These are phyloP conservation scores for Microplitis manilae DNA, from an alignment of 2,888 invertebrate genomes.

Conservation along the genomic window DNA sequence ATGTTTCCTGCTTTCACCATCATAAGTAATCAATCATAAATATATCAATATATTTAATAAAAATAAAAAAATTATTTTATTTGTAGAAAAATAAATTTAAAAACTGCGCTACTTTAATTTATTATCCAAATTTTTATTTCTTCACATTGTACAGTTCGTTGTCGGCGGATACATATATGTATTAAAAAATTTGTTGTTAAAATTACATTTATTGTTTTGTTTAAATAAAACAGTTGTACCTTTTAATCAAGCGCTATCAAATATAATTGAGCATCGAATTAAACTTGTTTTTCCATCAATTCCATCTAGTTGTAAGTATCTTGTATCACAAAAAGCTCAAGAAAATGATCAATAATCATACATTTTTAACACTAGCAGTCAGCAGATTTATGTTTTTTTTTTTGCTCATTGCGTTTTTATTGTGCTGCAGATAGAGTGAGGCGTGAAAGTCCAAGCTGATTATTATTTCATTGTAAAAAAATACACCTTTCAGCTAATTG, in stretches of 20 bases:
- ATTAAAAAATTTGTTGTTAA: conserved; percentile 3
- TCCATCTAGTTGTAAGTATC: background rate
- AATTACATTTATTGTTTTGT: background rate
- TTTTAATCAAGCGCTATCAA: background rate
- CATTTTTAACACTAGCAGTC: background rate
- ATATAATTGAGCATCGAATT: background rate
- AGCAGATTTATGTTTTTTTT: background rate
- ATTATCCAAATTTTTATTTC: conserved; percentile 7
- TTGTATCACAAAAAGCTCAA: background rate
- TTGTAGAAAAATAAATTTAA: conserved; percentile 1
- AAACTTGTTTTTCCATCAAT: background rate
- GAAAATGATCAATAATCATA: background rate
- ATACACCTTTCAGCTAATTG: background rate
- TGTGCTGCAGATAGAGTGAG: background rate
- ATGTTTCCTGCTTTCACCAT: too few relatives aligned
- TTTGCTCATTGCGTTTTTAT: background rate
- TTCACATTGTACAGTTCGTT: conserved; percentile 21
- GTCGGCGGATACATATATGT: conserved; percentile 14
- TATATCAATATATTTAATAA: background rate
- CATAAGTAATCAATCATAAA: too few relatives aligned
- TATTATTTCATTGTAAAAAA: conserved; percentile 1
- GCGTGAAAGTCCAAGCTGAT: background rate
- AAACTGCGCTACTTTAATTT: conserved; percentile 16
- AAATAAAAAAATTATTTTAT: background rate
- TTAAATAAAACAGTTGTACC: background rate